Base-by-base conservation (phyloP, 2,113 vertebrate species). In the Vulpes vulpes region DNA sequence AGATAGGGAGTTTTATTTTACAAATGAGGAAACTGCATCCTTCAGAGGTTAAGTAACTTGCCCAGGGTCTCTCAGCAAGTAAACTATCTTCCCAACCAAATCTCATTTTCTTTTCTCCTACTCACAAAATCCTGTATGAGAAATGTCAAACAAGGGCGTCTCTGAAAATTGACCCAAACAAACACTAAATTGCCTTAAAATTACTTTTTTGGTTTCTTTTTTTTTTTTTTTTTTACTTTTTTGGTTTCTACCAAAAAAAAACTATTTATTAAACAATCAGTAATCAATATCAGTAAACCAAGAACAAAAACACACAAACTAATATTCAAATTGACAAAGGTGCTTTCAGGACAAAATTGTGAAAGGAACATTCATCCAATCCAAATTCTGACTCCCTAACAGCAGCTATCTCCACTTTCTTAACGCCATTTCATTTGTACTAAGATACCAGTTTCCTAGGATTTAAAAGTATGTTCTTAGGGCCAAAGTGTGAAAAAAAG, bases 161-260 rank as follows among this genome's bases (percentile, higher is more conserved):
- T 88, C 23, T 80, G 84, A 89, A 88, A 94, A 83, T 74, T 49
- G 25, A 74, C 22, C 94, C 8, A 87, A 79, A 85, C 8, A 71
- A 79, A 85, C 8, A 71, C 16, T 81, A 84, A 78, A 38, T 38
- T 81, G 30, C 59, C 69, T 86, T 98, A 22, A 73, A 85, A 93
- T 78, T 97, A 96, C 16, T 89, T 79, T 79, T 95, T 94, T 91
- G 17, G 23, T 87, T 55, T 25, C 22, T 83, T 89, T 94, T 89
- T 79, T 94, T 89, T 79, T 79, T 95, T 94, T 89, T 79, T 79
- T 95, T 94, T 78, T 97, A 96, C 12, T 89, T 79, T 79, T 95
- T 94, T 91, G 17, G 23, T 87, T 55, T 25, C 22, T 83, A 83
- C 38, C 60, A 82, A 93, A 89, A 69, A 69, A 69, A 95, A 82